phyloP scores from a whole-genome alignment of 1,140 invertebrate genomes.

The Zaprionus inermis region DNA sequence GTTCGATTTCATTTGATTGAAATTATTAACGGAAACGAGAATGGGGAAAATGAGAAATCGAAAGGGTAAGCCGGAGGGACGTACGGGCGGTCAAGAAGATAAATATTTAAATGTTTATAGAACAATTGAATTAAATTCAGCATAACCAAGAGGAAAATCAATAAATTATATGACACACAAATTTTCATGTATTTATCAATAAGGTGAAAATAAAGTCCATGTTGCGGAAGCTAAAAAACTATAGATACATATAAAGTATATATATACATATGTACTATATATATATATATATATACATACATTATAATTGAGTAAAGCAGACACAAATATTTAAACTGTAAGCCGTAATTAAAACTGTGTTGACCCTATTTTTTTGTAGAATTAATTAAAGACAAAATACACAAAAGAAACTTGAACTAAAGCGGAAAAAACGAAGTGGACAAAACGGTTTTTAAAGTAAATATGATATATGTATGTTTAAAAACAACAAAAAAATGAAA shows the following conservation, averaged over 20 bases:
- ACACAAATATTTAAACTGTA: constrained; percentile 59
- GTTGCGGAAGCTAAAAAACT: constrained; percentile 62
- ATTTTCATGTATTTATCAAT: constrained; percentile 50
- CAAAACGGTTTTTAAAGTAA: constrained; percentile 19
- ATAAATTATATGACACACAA: constrained; percentile 23
- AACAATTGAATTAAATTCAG: constrained; percentile 66
- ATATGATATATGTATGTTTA: constrained; percentile 16
- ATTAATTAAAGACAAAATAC: constrained; percentile 39
- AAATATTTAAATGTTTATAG: constrained; percentile 52
- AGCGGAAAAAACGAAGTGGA: not conserved
- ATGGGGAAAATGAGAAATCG: not conserved
- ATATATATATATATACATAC: constrained; percentile 20
- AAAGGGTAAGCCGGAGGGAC: not conserved
- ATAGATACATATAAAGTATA: constrained; percentile 40
- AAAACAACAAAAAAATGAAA: constrained; percentile 2
- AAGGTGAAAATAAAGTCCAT: constrained; percentile 71
- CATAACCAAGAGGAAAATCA: constrained; percentile 31
- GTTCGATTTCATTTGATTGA: not conserved
- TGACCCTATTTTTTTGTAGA: constrained; percentile 50
- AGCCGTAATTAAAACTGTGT: constrained; percentile 67
- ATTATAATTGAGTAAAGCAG: constrained; percentile 60
- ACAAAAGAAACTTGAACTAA: constrained; percentile 9
- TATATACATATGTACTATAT: constrained; percentile 47
- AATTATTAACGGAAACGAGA: not conserved
- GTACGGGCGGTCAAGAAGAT: constrained; percentile 1